A percentile compares a stretch with the other conserved stretches of the same genome.
These are phyloP conservation scores for Dolomedes plantarius DNA, from an alignment of 2,888 invertebrate genomes.

Conservation along the genomic window DNA sequence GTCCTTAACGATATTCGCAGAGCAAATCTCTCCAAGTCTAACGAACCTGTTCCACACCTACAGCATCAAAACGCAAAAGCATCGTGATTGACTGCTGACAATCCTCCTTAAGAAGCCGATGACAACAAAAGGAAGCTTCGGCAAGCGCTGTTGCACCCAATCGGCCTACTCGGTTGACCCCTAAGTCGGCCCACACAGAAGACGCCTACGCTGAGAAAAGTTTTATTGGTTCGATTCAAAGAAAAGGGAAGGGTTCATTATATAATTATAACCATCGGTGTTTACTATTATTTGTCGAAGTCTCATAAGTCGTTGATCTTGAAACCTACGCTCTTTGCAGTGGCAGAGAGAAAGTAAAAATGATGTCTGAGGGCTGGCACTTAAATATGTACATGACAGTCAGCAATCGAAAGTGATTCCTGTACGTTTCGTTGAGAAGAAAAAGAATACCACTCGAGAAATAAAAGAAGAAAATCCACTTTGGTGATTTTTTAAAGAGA, in stretches of 20 bases:
- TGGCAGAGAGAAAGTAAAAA: not conserved
- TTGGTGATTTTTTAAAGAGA: too few species aligned
- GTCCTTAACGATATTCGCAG: not conserved
- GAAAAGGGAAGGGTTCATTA: slow-evolving; percentile 22
- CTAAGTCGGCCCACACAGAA: not conserved
- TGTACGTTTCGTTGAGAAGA: too few species aligned
- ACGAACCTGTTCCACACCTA: not conserved
- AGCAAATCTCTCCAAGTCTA: not conserved
- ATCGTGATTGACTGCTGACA: slow-evolving; percentile 9
- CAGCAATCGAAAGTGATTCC: too few species aligned
- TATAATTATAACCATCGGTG: not conserved
- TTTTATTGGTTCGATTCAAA: slow-evolving; percentile 19
- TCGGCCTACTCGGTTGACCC: not conserved
- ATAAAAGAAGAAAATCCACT: too few species aligned
- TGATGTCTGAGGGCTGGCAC: too few species aligned
- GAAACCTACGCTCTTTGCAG: slow-evolving; percentile 3
- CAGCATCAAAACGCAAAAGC: slow-evolving; percentile 6
- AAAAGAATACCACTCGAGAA: too few species aligned
- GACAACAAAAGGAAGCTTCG: slow-evolving; percentile 4
- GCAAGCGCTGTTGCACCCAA: not conserved
- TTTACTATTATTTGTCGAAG: not conserved
- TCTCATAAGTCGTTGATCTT: slow-evolving; percentile 7
- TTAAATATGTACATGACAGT: too few species aligned
- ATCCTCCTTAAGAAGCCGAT: slow-evolving; percentile 14
- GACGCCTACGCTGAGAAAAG: not conserved